A percentile compares a stretch with the other conserved stretches of the same genome.
phyloP scores from a whole-genome alignment of 2,888 invertebrate genomes.

The Conistra vaccinii region DNA sequence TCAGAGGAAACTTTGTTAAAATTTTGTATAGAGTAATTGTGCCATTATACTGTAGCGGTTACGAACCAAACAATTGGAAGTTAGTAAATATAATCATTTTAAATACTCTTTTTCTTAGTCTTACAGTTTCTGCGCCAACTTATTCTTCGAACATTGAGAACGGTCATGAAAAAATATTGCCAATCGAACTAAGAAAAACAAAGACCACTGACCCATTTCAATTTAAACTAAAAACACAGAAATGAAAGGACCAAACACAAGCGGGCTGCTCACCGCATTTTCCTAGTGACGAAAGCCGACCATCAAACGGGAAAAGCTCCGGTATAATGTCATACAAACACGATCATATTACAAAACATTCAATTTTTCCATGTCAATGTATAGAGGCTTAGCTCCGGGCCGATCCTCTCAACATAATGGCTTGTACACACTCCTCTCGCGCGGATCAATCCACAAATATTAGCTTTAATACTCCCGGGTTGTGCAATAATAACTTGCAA shows the following conservation, averaged over 20 bases:
- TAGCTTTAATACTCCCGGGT: constrained; percentile 73
- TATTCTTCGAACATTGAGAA: background rate
- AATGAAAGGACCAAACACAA: constrained; percentile 2
- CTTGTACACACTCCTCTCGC: constrained; percentile 74
- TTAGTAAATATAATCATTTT: background rate
- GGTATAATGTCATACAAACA: constrained; percentile 67
- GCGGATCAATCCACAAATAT: constrained; percentile 80
- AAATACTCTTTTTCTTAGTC: background rate
- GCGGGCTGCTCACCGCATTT: constrained; percentile 23
- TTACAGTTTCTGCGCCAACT: background rate
- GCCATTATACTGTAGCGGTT: background rate
- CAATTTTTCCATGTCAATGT: constrained; percentile 69
- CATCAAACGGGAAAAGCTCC: constrained; percentile 22
- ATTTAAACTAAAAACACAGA: background rate
- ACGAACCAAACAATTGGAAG: constrained; percentile 16
- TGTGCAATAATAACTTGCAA: constrained; percentile 56
- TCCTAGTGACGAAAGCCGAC: constrained; percentile 17
- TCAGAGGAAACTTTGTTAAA: constrained; percentile 37
- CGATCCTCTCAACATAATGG: constrained; percentile 78
- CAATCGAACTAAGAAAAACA: background rate
- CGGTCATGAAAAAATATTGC: background rate
- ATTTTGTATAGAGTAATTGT: constrained; percentile 23
- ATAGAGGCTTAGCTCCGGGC: constrained; percentile 63
- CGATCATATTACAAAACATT: constrained; percentile 64
- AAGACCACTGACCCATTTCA: background rate